These are phyloP conservation scores for Drosophila pegasa DNA, from an alignment of 2,888 invertebrate species.

Conservation along the genomic window DNA sequence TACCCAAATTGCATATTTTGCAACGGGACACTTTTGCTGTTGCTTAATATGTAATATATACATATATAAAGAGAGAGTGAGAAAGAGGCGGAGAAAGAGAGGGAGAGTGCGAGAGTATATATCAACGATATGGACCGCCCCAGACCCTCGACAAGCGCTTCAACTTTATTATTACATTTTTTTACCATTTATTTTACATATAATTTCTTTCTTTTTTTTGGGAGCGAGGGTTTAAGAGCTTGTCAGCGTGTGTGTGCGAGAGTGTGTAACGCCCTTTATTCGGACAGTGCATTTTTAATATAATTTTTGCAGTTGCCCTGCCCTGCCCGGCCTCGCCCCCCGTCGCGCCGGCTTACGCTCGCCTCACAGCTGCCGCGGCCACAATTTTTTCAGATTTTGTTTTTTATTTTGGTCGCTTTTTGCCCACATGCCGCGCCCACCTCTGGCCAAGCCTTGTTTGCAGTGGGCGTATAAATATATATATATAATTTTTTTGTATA, in stretches of 20 bases:
- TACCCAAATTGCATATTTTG: conserved; percentile 63
- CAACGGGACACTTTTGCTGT: conserved; percentile 69
- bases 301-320: conserved; percentile 66
- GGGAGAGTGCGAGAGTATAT: conserved; percentile 41
- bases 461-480: conserved; percentile 66
- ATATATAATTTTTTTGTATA: conserved; percentile 38
- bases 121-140: conserved; percentile 47
- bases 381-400: conserved; percentile 64
- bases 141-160: conserved; percentile 57
- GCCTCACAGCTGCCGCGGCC: conserved; percentile 52
- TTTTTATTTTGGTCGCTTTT: conserved; percentile 39
- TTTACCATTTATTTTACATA: conserved; percentile 30
- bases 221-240: conserved; percentile 50
- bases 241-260: conserved; percentile 32
- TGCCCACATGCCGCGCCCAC: conserved; percentile 22
- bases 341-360: conserved; percentile 23
- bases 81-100: too few species aligned
- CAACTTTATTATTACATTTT: conserved; percentile 80
- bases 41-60: conserved; percentile 67
- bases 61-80: conserved; percentile 29
- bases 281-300: conserved; percentile 84
- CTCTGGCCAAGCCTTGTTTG: conserved; percentile 56
- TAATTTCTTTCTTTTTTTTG: conserved; percentile 23
- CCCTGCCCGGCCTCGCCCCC: conserved; percentile 1
- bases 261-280: conserved; percentile 81